Evolutionary conservation across 2,113 vertebrate genomes (phyloP), one percentile per base, ranked within the genome.

Genomic region (Coryphaenoides rupestris): DNA sequence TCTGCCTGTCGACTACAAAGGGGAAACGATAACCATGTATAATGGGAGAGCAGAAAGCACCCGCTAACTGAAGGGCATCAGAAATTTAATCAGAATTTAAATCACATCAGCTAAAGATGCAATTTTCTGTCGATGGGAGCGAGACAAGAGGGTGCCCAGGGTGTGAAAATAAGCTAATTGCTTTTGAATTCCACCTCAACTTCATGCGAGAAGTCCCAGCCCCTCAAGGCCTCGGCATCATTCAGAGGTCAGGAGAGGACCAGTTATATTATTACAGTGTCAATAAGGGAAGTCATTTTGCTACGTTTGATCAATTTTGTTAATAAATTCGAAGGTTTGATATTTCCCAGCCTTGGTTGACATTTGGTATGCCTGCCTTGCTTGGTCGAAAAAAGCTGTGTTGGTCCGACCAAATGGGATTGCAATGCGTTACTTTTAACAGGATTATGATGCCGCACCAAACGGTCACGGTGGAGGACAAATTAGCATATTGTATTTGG

Each of bases 51-150:
- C 69, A 65, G 19, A 69, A 26, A 71, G 65, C 65, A 58, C 46
- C 73, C 21, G 19, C 70, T 47, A 68, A 83, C 75, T 77, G 82
- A 89, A 90, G 86, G 83, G 83, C 82, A 53, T 73, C 75, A 84
- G 82, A 71, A 87, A 88, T 88, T 74, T 76, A 87, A 89, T 90
- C 86, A 86, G 74, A 81, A 89, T 89, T 86, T 81, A 90, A 89
- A 88, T 90, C 82, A 73, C 75, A 84, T 89, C 83, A 84, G 79
- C 66, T 66, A 84, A 83, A 82, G 76, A 86, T 80, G 76, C 70
- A 77, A 84, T 81, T 77, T 83, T 72, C 73, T 19, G 52, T 65
- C 60, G 21, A 55, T 54, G 47, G 47, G 56, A 49, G 5, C 13
- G 53, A 58, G 45, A 54, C 58, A 55, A 60, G 46, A 47, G 40